Evolutionary conservation across 2,113 vertebrate species (phyloP), one percentile per base, ranked within the genome.

Genomic region (Scytalopus superciliaris): DNA sequence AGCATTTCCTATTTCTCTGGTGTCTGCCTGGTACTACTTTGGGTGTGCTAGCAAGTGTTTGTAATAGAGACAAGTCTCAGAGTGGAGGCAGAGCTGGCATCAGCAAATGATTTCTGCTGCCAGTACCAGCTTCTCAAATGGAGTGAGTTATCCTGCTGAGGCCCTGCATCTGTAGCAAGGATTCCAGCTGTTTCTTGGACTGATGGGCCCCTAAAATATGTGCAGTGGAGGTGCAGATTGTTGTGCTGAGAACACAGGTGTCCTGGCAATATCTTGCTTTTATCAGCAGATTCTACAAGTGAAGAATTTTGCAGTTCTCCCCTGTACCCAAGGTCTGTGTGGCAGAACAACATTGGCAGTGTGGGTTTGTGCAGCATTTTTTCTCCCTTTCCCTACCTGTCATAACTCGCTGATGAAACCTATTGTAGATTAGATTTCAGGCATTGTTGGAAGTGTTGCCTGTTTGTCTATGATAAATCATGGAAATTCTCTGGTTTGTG

Each of bases 161-260:
- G 19, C 42, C 9, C 56, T 84, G 59, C 73, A 63, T 70, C 89
- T 64, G 69, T 49, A 88, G 59, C 55, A 82, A 70, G 52, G 44
- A 44, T 94, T 89, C 78, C 75, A 95, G 89, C 77, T 89, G 56
- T 74, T 95, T 63, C 42, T 63, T 95, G 87, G 50, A 45, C 44
- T 62, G 42, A 39, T 0, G 9, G 10, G 16, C 28, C 59, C 45
- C 47, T 84, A 57, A 94, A 81, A 70, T 49, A 35, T 10, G 33
- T 81, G 60, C 37, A 31, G 21, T 50, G 23, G 56, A 59, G 76
- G 77, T 78, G 40, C 84, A 87, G 68, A 67, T 77, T 89, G 84
- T 64, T 66, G 23, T 59, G 80, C 55, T 89, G 73, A 50, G 64
- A 74, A 25, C 66, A 47, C 52, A 60, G 74, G 69, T 89, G 77